These are phyloP conservation scores for Gnathonemus longibarbis DNA, from an alignment of 2,113 vertebrate species.

Conservation along the genomic window DNA sequence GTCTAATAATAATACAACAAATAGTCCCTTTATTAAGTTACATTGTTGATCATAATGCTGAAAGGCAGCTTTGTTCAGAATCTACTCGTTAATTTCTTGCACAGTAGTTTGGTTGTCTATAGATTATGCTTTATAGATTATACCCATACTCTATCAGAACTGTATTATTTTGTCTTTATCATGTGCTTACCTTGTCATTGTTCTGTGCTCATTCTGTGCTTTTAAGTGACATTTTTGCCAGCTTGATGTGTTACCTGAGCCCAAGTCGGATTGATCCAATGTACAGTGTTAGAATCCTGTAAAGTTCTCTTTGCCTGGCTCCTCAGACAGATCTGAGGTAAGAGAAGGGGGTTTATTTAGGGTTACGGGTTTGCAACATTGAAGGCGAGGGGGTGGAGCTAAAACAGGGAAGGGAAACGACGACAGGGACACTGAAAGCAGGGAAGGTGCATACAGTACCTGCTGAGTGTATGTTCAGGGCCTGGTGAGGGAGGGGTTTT, in stretches of 20 bases:
- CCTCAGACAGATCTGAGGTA: background rate
- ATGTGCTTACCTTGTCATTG: background rate
- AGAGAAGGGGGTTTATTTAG: background rate
- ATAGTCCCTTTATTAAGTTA: background rate
- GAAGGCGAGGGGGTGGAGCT: background rate
- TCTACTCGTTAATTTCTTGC: background rate
- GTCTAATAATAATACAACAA: background rate
- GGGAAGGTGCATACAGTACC: background rate
- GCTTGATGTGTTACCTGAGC: background rate
- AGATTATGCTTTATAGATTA: background rate
- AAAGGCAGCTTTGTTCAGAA: background rate
- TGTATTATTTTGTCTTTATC: background rate
- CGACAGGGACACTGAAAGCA: background rate
- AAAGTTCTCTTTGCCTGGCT: background rate
- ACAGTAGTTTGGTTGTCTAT: background rate
- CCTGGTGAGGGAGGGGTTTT: background rate
- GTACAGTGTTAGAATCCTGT: background rate
- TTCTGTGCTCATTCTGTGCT: background rate
- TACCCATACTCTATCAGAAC: background rate
- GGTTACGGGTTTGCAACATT: background rate
- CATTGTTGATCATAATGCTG: background rate
- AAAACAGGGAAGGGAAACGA: background rate
- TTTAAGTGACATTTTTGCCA: background rate
- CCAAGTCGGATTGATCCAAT: background rate
- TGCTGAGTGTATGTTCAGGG: background rate